Percentiles rank a stretch among this genome's conserved stretches.
These are phyloP conservation scores for Platypus cylindrus DNA, from an alignment of 2,888 invertebrate species.

Conservation along the genomic window DNA sequence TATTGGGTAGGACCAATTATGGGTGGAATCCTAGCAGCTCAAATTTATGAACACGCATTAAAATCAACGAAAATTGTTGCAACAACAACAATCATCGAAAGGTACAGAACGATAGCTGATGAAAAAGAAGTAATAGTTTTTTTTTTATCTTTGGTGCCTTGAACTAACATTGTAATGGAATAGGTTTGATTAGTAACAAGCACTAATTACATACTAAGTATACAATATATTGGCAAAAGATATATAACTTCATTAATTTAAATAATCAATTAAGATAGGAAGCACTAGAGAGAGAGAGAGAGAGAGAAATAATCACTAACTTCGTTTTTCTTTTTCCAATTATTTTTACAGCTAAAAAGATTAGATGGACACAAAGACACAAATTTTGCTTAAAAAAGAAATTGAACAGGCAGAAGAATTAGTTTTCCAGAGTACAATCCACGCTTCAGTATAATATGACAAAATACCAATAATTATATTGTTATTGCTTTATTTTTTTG, in stretches of 20 bases:
- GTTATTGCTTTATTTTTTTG: neutral
- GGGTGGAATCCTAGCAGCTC: slow-evolving; percentile 65
- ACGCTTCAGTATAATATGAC: neutral
- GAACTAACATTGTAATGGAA: slow-evolving; percentile 8
- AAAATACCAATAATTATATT: neutral
- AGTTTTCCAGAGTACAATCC: neutral
- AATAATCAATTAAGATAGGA: too few relatives aligned
- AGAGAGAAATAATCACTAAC: too few relatives aligned
- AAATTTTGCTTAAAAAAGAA: slow-evolving; percentile 17
- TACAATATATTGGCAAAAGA: too few relatives aligned
- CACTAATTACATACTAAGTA: too few relatives aligned
- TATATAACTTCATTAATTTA: too few relatives aligned
- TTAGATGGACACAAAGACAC: slow-evolving; percentile 20
- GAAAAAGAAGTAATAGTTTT: slow-evolving; percentile 51
- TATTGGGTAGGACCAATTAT: slow-evolving; percentile 83
- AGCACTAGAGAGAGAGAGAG: too few relatives aligned
- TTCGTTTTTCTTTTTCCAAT: too few relatives aligned
- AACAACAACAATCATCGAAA: slow-evolving; percentile 34
- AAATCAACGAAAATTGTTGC: slow-evolving; percentile 35
- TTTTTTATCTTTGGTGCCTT: slow-evolving; percentile 8
- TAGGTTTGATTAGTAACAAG: too few relatives aligned
- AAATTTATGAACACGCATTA: slow-evolving; percentile 60
- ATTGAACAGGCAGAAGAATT: too few relatives aligned
- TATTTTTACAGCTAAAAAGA: slow-evolving; percentile 19
- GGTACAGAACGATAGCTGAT: slow-evolving; percentile 45